Evolutionary conservation across 2,113 vertebrate species (phyloP), one percentile per base, ranked within the genome.

Genomic region (Romanogobio albipinnatus): DNA sequence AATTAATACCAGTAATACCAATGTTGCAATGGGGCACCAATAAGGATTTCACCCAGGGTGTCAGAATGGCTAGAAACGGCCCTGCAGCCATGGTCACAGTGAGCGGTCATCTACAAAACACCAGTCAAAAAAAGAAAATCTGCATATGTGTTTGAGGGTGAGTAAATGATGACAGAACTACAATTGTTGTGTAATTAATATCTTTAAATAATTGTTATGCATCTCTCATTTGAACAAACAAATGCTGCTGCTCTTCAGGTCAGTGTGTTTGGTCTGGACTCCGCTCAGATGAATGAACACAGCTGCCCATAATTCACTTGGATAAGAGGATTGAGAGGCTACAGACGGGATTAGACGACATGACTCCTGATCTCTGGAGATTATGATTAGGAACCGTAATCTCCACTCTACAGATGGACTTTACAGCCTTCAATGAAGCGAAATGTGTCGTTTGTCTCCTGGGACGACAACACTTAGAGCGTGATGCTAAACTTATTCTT

Each of bases 321-420:
- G 10, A 29, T 39, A 39, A 43, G 19, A 36, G 33, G 53, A 39
- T n/a, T 39, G 53, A 66, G 73, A 24, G 74, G n/a, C n/a, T 36
- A 8, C 29, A 76, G 56, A 74, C 61, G 24, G 15, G 29, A 64
- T 84, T 84, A 73, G 45, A 73, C 26, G 9, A 19, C 56, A 33
- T 33, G 36, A 74, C 39, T 61, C 33, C 51, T 56, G 49, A 77
- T 76, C 71, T 49, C 76, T 2, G 56, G 56, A 75, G 68, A 84
- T 66, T 76, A 51, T 68, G 45, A 76, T 77, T 33, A 53, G 22
- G 43, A 68, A 56, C 61, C 36, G 3, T 68, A 68, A 84, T 84
- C 74, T 84, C 53, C 33, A 36, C 62, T 84, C 82, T 62, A n/a
- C 71, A 64, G 61, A 59, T 49, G 82, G 82, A 62, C 70, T 24